Evolutionary conservation across 1,140 invertebrate genomes (phyloP), one percentile per base, ranked within the genome.

Genomic region (Nylanderia fulva): DNA sequence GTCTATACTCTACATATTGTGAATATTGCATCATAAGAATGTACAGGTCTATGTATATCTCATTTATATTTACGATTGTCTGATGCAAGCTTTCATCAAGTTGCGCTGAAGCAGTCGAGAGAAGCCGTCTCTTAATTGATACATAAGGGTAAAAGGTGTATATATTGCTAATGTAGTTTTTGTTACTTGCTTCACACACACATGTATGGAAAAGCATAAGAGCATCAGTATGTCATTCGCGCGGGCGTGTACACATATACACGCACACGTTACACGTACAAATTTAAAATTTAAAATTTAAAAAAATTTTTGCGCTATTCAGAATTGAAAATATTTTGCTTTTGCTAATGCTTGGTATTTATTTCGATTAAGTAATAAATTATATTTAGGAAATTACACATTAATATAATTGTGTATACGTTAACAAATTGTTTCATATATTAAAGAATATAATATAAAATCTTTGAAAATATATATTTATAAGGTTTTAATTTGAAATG

Each of bases 21-120:
- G 29, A 39, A 64, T 77, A 52, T 66, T 79, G 5, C 42, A 63
- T 24, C 29, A 79, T 18, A 0, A n/a, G 1, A 54, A 11, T 33
- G 39, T 42, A 42, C 11, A 39, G 0, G 39, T 42, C 9, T 11
- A 42, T 42, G 27, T 42, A 1, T 33, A 76, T 79, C 75, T 77
- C 36, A 8, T 61, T 24, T 60, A 63, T 63, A 39, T 64, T 48
- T 24, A 64, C 2, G 42, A 79, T 79, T 76, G 74, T 60, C 75
- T 79, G 75, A 79, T 42, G 75, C 75, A 79, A 79, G 52, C 1
- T 54, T 36, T 15, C 11, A 9, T 79, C 29, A 24, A 52, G 21
- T 79, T 79, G 75, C 75, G 24, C 7, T 6, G 27, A 36, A 60
- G n/a, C 39, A 8, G 7, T 42, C 9, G 7, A 42, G 39, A 42